Conservation (phyloP, 2,888 invertebrate species). For the Gibbula magus region DNA sequence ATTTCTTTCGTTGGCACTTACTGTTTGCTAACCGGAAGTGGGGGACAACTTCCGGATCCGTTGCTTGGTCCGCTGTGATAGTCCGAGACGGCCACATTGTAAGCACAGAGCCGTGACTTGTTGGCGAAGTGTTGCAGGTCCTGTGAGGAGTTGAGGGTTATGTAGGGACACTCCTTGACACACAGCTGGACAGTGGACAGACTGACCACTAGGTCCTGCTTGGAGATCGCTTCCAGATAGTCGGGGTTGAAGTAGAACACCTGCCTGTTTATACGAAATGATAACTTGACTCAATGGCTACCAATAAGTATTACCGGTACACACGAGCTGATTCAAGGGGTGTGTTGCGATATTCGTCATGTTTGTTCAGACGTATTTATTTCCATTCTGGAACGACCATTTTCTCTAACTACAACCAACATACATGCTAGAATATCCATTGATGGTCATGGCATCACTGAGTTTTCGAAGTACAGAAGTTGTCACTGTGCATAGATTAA, state of each 20-base stretch:
- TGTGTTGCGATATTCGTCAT: too few relatives aligned
- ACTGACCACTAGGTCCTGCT: constrained; percentile 65
- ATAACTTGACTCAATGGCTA: background rate
- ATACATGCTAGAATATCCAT: too few relatives aligned
- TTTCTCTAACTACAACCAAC: too few relatives aligned
- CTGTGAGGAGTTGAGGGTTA: constrained; percentile 79
- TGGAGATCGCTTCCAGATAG: constrained; percentile 43
- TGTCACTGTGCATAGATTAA: too few relatives aligned
- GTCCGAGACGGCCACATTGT: constrained; percentile 65
- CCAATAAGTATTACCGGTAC: too few relatives aligned
- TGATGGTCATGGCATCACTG: too few relatives aligned
- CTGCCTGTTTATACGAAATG: constrained; percentile 38
- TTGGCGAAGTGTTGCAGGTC: constrained; percentile 85
- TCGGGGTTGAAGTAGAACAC: constrained; percentile 54
- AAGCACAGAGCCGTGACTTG: constrained; percentile 85
- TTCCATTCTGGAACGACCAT: too few relatives aligned
- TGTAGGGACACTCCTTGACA: constrained; percentile 88
- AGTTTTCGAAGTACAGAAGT: too few relatives aligned
- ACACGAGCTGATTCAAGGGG: too few relatives aligned
- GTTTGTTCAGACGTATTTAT: too few relatives aligned
- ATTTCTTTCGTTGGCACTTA: constrained; percentile 60
- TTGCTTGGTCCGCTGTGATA: constrained; percentile 45
- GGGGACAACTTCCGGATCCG: constrained; percentile 83
- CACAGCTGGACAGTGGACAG: constrained; percentile 87
- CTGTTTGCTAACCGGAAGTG: constrained; percentile 85